Evolutionary conservation across 1,140 invertebrate species (phyloP).

Genomic region (Muscidifurax raptorellus): DNA sequence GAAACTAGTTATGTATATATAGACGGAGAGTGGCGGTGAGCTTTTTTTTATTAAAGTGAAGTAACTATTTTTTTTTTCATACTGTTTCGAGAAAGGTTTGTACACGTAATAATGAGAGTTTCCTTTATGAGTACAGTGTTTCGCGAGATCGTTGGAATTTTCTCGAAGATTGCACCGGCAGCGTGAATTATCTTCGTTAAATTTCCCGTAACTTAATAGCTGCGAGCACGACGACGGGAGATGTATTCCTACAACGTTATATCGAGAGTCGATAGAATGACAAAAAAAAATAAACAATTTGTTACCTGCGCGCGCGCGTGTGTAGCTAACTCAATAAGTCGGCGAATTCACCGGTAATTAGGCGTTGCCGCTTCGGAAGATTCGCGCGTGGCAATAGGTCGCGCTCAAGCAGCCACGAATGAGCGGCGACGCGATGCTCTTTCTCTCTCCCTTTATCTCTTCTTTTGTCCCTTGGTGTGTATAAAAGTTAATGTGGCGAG

Average conservation of each 20-base stretch:
- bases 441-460: not conserved
- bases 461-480: no score
- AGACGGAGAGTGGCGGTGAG: no score
- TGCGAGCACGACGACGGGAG: no score
- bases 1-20: no score
- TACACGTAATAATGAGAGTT: not conserved
- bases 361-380: not conserved
- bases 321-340: no score
- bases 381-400: slow-evolving; percentile 10
- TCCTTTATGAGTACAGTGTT: not conserved
- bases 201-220: not conserved
- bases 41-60: no score
- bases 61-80: no score
- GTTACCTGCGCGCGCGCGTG: no score
- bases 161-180: not conserved
- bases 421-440: slow-evolving; percentile 19
- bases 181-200: not conserved
- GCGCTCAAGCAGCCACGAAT: slow-evolving; percentile 17
- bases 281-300: no score
- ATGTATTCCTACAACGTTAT: no score
- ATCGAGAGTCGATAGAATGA: no score
- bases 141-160: not conserved
- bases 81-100: no score
- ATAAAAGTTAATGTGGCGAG: slow-evolving; percentile 36
- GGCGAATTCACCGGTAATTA: slow-evolving; percentile 41